These are phyloP conservation scores for Cantharis nigra DNA, from an alignment of 2,888 invertebrate genomes.

Conservation along the genomic window DNA sequence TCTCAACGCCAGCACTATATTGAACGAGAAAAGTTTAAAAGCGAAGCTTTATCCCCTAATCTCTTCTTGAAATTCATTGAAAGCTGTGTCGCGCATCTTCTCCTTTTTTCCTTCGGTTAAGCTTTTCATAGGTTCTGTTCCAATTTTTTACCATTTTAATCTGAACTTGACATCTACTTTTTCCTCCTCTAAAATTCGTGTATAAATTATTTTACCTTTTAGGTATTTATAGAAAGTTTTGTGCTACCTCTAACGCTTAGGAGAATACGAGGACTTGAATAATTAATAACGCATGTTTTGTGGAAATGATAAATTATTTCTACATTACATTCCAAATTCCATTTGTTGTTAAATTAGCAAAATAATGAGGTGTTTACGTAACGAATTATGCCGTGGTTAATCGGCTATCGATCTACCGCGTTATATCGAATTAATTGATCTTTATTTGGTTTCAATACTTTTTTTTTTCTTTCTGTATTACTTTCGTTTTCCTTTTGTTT, in stretches of 20 bases:
- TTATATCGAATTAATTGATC: neutral
- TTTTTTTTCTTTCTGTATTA: neutral
- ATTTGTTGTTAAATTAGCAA: neutral
- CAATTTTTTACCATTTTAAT: conserved; percentile 3
- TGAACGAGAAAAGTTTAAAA: conserved; percentile 29
- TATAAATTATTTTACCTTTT: neutral
- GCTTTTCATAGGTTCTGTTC: conserved; percentile 17
- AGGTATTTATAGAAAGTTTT: neutral
- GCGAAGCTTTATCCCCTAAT: conserved; percentile 29
- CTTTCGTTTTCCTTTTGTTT: neutral
- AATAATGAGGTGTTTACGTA: neutral
- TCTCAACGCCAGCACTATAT: conserved; percentile 25
- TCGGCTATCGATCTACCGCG: neutral
- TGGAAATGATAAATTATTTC: neutral
- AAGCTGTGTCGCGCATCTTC: conserved; percentile 19
- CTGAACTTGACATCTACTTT: conserved; percentile 1
- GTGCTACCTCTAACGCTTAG: neutral
- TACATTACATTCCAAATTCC: neutral
- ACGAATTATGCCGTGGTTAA: neutral
- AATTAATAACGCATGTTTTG: neutral
- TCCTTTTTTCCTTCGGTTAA: conserved; percentile 10
- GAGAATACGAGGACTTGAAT: neutral
- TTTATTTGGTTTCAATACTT: neutral
- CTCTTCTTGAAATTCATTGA: conserved; percentile 28
- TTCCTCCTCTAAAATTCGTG: neutral